phyloP scores from a whole-genome alignment of 2,888 invertebrate species.

The Biston stratarius region DNA sequence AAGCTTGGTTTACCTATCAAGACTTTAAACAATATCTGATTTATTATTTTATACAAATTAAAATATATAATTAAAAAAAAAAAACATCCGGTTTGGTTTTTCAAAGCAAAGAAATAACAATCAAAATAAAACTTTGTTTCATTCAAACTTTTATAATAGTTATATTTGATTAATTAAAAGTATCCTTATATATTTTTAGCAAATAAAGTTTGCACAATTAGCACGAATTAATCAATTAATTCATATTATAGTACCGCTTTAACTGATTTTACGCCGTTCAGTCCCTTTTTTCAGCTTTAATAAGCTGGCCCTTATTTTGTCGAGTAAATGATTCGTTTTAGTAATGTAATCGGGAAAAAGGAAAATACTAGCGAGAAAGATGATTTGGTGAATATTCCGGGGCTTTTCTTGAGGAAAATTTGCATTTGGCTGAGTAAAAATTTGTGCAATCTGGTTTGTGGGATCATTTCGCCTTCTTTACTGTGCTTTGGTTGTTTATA shows the following conservation, averaged over 20 bases:
- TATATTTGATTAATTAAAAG: too few species aligned
- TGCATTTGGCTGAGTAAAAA: conserved; percentile 22
- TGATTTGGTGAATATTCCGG: conserved; percentile 30
- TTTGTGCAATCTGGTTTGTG: conserved; percentile 27
- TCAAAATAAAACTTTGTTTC: too few species aligned
- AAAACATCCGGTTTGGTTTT: too few species aligned
- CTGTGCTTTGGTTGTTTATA: conserved; percentile 14
- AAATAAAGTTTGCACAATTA: too few species aligned
- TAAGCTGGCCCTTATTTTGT: conserved; percentile 32
- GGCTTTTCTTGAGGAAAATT: conserved; percentile 16
- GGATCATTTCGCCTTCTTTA: conserved; percentile 15
- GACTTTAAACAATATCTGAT: too few species aligned
- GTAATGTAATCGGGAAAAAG: conserved; percentile 36
- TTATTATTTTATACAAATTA: too few species aligned
- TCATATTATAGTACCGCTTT: background rate
- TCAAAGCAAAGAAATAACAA: too few species aligned
- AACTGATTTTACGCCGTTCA: background rate
- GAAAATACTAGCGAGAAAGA: conserved; percentile 31
- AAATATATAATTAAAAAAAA: too few species aligned
- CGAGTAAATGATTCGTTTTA: conserved; percentile 34
- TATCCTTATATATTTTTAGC: too few species aligned
- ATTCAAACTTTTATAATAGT: too few species aligned
- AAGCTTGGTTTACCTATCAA: too few species aligned
- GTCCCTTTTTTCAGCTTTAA: conserved; percentile 17
- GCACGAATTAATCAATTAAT: background rate